These are phyloP conservation scores for Acyrthosiphon pisum DNA, from an alignment of 1,140 invertebrate genomes.

Conservation along the genomic window DNA sequence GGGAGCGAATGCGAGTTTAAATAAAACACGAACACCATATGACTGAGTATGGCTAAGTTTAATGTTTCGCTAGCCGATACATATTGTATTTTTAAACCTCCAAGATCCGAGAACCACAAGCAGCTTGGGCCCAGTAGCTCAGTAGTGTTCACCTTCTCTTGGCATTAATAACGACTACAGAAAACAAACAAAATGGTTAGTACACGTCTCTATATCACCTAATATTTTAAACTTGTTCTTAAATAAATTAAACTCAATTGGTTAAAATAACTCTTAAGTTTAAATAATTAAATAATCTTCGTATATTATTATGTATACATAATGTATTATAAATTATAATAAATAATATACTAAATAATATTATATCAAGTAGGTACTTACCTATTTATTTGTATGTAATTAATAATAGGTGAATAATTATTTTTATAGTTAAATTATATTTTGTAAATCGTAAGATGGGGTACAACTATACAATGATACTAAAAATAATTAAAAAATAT, in stretches of 20 bases:
- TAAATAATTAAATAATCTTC: not conserved
- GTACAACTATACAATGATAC: not conserved
- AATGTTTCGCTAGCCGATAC: conserved; percentile 41
- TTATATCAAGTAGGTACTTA: not conserved
- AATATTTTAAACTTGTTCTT: not conserved
- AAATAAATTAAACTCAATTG: not conserved
- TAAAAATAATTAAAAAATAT: not conserved
- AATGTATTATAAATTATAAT: not conserved
- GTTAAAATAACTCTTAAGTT: not conserved
- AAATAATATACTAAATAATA: not conserved
- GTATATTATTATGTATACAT: not conserved
- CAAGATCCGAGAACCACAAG: not conserved
- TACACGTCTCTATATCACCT: not conserved
- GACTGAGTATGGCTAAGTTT: conserved; percentile 57
- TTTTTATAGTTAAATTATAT: not conserved
- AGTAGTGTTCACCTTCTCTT: conserved; percentile 48
- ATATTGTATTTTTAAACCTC: conserved; percentile 49
- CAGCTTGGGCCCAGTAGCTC: conserved; percentile 32
- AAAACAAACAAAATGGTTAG: conserved; percentile 51
- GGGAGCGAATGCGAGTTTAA: conserved; percentile 37
- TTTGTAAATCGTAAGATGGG: not conserved
- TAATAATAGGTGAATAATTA: not conserved
- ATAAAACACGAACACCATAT: conserved; percentile 50
- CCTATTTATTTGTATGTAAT: no score
- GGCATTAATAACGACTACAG: conserved; percentile 23